Evolutionary conservation across 1,140 invertebrate species (phyloP), one percentile per base, ranked within the genome.

Genomic region (Ceratoteleas bidentatus): DNA sequence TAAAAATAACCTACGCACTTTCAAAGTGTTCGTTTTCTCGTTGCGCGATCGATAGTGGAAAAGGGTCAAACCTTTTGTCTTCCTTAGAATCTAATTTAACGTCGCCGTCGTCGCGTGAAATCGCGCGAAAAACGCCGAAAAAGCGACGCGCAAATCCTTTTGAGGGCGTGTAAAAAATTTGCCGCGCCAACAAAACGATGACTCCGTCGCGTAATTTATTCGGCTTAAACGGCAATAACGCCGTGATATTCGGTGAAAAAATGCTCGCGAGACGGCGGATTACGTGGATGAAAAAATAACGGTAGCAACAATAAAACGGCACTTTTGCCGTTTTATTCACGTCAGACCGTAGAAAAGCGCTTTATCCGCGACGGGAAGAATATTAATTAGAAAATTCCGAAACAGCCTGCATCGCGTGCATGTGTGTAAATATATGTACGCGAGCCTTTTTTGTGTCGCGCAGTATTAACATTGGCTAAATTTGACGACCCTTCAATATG

Each of bases 301-400:
- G 57, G 38, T 40, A 50, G 50, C 66, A 78, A 72, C 68, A 79
- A 66, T 72, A 76, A 76, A 82, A 72, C 47, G 53, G 66, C 61
- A 75, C 72, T 82, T 82, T 76, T 82, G 52, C 38, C 34, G 24
- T 69, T 81, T 62, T 56, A 70, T 70, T 72, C 66, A 66, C 53
- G 54, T 65, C 70, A 66, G 57, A 68, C 43, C 57, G 52, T 62
- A 11, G 50, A 65, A 54, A 54, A 76, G 50, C 54, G 65, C 54
- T 75, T 70, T 72, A 75, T 72, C 49, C 60, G 54, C 56, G 72
- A 47, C 24, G 68, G 58, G 38, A 76, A 84, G 75, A 84, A 76
- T 79, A 80, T 80, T 84, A 80, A 80, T 84, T 80, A 84, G 76
- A 84, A 80, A 80, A 84, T 80, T 84, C 81, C 81, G 11, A 76